These are phyloP conservation scores for Pyrrhia umbra DNA, from an alignment of 2,888 invertebrate genomes.

Conservation along the genomic window DNA sequence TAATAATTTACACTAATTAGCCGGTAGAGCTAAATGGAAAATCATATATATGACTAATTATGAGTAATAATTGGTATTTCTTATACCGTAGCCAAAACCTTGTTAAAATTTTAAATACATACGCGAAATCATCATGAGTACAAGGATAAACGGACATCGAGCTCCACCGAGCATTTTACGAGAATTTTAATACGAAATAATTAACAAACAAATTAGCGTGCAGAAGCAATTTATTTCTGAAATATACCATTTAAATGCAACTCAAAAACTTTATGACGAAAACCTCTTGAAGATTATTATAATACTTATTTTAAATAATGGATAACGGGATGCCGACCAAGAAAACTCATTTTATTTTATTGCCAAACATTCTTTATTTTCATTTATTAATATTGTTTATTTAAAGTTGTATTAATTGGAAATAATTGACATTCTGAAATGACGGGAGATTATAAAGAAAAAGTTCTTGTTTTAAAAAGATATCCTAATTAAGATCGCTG, in stretches of 20 bases:
- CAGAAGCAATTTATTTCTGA: slow-evolving; percentile 36
- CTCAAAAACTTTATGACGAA: slow-evolving; percentile 37
- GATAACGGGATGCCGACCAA: slow-evolving; percentile 21
- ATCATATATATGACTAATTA: not conserved
- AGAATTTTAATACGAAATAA: slow-evolving; percentile 47
- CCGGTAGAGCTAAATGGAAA: not conserved
- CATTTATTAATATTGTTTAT: slow-evolving; percentile 17
- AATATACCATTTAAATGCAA: slow-evolving; percentile 33
- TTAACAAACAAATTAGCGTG: slow-evolving; percentile 46
- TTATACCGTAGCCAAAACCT: not conserved
- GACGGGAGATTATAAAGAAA: slow-evolving; percentile 24
- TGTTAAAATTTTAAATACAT: slow-evolving; percentile 20
- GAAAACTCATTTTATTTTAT: slow-evolving; percentile 50
- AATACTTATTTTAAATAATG: slow-evolving; percentile 40
- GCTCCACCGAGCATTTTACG: slow-evolving; percentile 36
- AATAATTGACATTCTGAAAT: slow-evolving; percentile 29
- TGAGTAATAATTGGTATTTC: slow-evolving; percentile 4
- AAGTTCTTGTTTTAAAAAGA: slow-evolving; percentile 19
- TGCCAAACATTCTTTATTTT: slow-evolving; percentile 23
- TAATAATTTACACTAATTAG: not conserved
- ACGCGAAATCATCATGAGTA: slow-evolving; percentile 9
- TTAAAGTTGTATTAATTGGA: slow-evolving; percentile 38
- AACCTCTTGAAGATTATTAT: slow-evolving; percentile 35
- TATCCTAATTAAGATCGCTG: slow-evolving; percentile 44
- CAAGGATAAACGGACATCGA: slow-evolving; percentile 25